phyloP scores from a whole-genome alignment of 2,888 invertebrate species.

The Drosophila merina region DNA sequence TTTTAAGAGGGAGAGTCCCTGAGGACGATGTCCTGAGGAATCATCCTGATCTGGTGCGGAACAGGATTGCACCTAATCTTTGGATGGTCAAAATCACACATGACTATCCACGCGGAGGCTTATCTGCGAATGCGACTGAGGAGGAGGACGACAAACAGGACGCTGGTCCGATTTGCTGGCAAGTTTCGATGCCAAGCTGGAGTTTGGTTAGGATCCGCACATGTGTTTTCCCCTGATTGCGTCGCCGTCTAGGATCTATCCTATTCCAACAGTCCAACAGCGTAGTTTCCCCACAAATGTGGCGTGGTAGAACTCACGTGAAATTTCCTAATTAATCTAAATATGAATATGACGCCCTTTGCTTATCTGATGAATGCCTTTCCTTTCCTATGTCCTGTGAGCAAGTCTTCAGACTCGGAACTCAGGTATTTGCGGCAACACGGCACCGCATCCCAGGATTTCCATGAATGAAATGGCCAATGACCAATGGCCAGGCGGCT shows the following conservation, averaged over 20 bases:
- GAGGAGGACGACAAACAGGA: constrained; percentile 22
- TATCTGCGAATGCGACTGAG: constrained; percentile 2
- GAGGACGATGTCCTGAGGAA: constrained; percentile 46
- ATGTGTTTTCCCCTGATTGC: constrained; percentile 39
- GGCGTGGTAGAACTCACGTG: constrained; percentile 18
- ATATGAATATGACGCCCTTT: constrained; percentile 55
- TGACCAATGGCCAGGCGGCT: constrained; percentile 27
- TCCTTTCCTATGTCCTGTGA: not conserved
- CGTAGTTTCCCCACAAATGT: constrained; percentile 44
- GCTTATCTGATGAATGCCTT: constrained; percentile 46
- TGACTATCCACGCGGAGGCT: constrained; percentile 13
- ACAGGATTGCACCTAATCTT: constrained; percentile 56
- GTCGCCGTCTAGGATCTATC: constrained; percentile 49
- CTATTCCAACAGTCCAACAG: constrained; percentile 39
- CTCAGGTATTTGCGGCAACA: constrained; percentile 8
- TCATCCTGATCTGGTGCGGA: constrained; percentile 29
- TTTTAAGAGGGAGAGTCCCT: constrained; percentile 18
- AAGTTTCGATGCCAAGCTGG: not conserved
- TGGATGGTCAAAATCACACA: constrained; percentile 1
- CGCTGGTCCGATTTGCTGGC: not conserved
- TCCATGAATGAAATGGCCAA: constrained; percentile 66
- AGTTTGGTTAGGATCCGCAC: constrained; percentile 33
- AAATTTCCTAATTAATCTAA: constrained; percentile 68
- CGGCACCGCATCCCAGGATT: constrained; percentile 27
- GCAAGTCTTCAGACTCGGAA: constrained; percentile 33